Conservation (phyloP, 2,888 invertebrate genomes). For the Ormyrus thymus region DNA sequence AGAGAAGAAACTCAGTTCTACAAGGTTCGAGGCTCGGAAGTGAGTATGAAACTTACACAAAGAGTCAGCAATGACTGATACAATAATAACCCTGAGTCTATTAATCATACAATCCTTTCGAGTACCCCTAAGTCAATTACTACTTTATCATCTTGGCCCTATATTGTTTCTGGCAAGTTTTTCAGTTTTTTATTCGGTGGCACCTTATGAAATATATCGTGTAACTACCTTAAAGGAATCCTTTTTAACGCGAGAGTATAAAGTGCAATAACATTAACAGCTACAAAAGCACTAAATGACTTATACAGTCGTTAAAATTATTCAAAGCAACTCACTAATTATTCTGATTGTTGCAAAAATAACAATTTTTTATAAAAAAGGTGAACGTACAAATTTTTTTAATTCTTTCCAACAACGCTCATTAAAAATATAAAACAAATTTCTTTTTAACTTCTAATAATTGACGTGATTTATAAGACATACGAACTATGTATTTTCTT, state of each 20-base stretch:
- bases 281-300: conserved; percentile 14
- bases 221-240: conserved; percentile 26
- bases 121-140: conserved; percentile 42
- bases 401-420: conserved; percentile 6
- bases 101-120: conserved; percentile 40
- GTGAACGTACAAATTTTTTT: conserved; percentile 19
- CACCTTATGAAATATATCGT: conserved; percentile 49
- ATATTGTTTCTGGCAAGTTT: conserved; percentile 43
- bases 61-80: conserved; percentile 39
- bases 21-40: conserved; percentile 40
- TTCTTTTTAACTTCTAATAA: conserved; percentile 40
- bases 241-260: conserved; percentile 23
- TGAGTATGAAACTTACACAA: conserved; percentile 47
- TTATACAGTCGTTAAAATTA: conserved; percentile 17
- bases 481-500: conserved; percentile 16
- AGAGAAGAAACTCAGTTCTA: conserved; percentile 45
- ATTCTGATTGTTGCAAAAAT: conserved; percentile 12
- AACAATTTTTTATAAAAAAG: conserved; percentile 16
- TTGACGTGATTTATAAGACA: conserved; percentile 42
- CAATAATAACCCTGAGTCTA: conserved; percentile 48
- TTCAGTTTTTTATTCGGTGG: conserved; percentile 37
- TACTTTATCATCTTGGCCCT: conserved; percentile 14
- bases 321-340: conserved; percentile 25
- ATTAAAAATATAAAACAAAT: conserved; percentile 42
- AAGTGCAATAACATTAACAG: conserved; percentile 39